phyloP scores from a whole-genome alignment of 2,113 vertebrate species.

The Abramis brama region DNA sequence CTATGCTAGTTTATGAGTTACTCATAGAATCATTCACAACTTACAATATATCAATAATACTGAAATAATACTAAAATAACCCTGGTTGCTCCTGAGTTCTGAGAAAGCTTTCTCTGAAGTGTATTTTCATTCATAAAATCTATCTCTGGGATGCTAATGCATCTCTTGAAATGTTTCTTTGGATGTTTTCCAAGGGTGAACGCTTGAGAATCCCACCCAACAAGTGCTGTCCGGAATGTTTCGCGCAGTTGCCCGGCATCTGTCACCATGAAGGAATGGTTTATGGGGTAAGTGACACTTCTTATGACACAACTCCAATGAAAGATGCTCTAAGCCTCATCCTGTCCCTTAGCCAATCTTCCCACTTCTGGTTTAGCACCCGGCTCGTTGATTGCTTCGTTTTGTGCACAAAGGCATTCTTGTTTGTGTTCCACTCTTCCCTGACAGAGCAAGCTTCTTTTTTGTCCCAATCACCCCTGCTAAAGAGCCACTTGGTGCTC shows the following conservation, averaged over 20 bases:
- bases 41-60: not conserved
- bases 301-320: conserved; percentile 17
- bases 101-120: not conserved
- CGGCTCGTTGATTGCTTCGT: conserved; percentile 21
- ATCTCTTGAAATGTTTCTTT: conserved; percentile 29
- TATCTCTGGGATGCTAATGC: conserved; percentile 14
- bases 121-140: too few relatives aligned
- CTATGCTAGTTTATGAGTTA: not conserved
- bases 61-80: not conserved
- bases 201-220: conserved; percentile 82
- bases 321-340: conserved; percentile 11
- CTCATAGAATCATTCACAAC: not conserved
- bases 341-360: conserved; percentile 29
- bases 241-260: conserved; percentile 68
- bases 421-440: conserved; percentile 51
- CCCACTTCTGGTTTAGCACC: not conserved
- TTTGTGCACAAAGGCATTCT: conserved; percentile 54
- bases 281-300: conserved; percentile 79
- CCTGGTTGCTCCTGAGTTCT: not conserved
- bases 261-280: conserved; percentile 81
- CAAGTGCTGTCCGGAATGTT: conserved; percentile 88
- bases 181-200: conserved; percentile 80
- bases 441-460: conserved; percentile 50
- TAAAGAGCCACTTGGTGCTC: conserved; percentile 37
- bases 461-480: conserved; percentile 18